Base-by-base conservation (phyloP, 2,888 invertebrate species). In the Rutpela maculata region DNA sequence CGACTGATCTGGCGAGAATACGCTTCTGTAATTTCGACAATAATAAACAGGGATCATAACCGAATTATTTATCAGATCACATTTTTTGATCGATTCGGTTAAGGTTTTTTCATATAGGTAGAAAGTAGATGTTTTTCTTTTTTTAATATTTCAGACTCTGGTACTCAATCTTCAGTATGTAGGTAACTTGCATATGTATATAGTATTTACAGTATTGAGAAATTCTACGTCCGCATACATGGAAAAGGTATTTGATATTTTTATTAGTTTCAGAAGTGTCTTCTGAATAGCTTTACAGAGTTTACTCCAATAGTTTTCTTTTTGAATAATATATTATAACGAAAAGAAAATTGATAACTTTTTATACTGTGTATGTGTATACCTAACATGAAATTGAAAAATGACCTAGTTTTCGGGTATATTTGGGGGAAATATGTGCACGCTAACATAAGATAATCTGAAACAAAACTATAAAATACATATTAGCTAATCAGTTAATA, bases 31-130 rank as follows among this genome's bases (percentile, higher is more conserved):
- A 57, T 38, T 43, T 31, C 78, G 85, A 85, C 85, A 85, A 85
- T 85, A 85, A 84, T 85, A 85, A 84, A 77, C 83, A 81, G 84
- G 84, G 84, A 84, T 75, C 77, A 80, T 77, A 55, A 76, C 81
- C 83, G 81, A 84, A 84, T 83, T 82, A 80, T 63, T 55, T 74
- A 59, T 62, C 68, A 38, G 62, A n/a, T n/a, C n/a, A 26, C 12
- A 31, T 12, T 38, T 65, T 65, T 43, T 12, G 11, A 18, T 18
- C 38, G 2, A 19, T 43, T 43, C 10, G 19, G 65, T 43, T 31
- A 50, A 50, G n/a, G 15, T 62, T 62, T 60, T n/a, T 65, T 38
- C 38, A 18, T 43, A 65, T 43, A 65, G 65, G 65, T 65, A 65
- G 43, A 43, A 65, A 18, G 26, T 60, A 60, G 9, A n/a, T 22